These are phyloP conservation scores for Cistogaster globosa DNA, from an alignment of 2,888 invertebrate genomes.

Conservation along the genomic window DNA sequence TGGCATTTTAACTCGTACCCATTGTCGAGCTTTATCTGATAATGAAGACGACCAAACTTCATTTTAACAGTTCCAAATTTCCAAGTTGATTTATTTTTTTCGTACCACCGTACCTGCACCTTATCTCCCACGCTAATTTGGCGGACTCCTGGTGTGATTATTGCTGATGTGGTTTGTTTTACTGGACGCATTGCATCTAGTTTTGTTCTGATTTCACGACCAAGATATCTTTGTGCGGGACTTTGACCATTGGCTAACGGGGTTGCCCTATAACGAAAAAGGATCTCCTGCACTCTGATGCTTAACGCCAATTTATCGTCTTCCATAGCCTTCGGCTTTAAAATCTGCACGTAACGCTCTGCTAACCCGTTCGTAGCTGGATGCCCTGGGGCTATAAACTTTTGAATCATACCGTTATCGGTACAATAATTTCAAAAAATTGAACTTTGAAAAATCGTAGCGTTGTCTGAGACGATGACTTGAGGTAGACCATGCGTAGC, in stretches of 20 bases:
- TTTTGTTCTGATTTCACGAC: neutral
- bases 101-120: too few relatives aligned
- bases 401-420: neutral
- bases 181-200: neutral
- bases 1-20: too few relatives aligned
- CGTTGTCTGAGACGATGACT: neutral
- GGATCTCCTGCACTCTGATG: neutral
- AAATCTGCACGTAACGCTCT: neutral
- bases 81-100: too few relatives aligned
- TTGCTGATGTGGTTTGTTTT: too few relatives aligned
- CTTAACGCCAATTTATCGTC: neutral
- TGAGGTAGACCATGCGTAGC: too few relatives aligned
- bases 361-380: too few relatives aligned
- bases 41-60: too few relatives aligned
- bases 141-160: too few relatives aligned
- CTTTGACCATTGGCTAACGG: neutral
- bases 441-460: neutral
- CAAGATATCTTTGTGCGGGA: neutral
- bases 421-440: neutral
- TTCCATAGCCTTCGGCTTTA: slow-evolving; percentile 5
- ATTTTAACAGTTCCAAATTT: too few relatives aligned
- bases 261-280: slow-evolving; percentile 1
- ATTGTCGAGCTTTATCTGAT: too few relatives aligned
- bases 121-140: too few relatives aligned
- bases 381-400: neutral